These are phyloP conservation scores for Andrena camellia DNA, from an alignment of 2,888 invertebrate genomes.

Conservation along the genomic window DNA sequence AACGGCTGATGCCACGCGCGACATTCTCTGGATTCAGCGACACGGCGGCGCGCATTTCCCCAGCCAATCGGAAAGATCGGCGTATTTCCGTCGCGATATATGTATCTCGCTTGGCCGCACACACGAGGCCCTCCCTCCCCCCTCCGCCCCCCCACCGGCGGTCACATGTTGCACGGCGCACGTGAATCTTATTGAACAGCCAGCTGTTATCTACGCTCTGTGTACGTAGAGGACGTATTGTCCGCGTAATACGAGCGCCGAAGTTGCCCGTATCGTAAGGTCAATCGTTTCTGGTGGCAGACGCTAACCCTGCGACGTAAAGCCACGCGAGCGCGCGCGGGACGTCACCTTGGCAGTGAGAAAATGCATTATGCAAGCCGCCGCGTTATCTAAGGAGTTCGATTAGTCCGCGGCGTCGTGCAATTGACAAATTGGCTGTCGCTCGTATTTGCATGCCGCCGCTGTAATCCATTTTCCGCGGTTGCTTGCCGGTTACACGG, in stretches of 20 bases:
- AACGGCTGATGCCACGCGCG: background rate
- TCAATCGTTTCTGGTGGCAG: conserved; percentile 55
- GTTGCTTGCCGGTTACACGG: no score
- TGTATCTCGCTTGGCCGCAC: conserved; percentile 28
- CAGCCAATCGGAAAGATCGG: conserved; percentile 12
- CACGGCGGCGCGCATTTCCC: conserved; percentile 8
- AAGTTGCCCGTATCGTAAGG: conserved; percentile 51
- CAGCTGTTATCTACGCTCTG: conserved; percentile 3
- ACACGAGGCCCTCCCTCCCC: background rate
- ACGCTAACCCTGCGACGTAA: conserved; percentile 13
- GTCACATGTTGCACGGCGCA: conserved; percentile 53
- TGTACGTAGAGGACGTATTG: conserved; percentile 10
- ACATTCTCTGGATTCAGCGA: conserved; percentile 7
- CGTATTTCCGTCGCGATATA: conserved; percentile 7
- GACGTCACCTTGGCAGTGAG: conserved; percentile 46
- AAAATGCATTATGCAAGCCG: conserved; percentile 44
- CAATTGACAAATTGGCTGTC: conserved; percentile 20
- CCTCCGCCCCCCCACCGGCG: no score
- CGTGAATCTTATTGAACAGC: conserved; percentile 64
- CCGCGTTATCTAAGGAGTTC: background rate
- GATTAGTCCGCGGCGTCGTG: conserved; percentile 22
- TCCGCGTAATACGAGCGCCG: conserved; percentile 51
- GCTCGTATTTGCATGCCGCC: background rate
- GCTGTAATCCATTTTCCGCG: background rate
- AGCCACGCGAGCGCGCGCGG: conserved; percentile 5